phyloP scores from a whole-genome alignment of 1,140 invertebrate species.

The Ceratosolen fusciceps region DNA sequence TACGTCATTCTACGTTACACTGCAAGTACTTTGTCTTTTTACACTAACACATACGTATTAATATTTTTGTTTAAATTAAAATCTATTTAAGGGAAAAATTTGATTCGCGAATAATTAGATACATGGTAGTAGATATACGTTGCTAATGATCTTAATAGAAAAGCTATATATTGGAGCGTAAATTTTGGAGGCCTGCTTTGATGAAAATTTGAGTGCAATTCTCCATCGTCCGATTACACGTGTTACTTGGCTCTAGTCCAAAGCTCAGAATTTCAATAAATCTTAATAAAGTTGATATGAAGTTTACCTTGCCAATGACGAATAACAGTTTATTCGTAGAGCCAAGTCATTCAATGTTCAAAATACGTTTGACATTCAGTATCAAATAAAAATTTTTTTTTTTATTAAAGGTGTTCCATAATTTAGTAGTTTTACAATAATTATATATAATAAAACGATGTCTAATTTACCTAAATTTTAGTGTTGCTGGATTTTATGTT shows the following conservation, averaged over 20 bases:
- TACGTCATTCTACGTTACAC: neutral
- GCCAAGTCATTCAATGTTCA: neutral
- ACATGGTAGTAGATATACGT: too few species aligned
- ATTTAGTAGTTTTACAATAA: neutral
- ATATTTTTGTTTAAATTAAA: too few species aligned
- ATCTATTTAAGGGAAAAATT: too few species aligned
- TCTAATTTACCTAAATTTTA: too few species aligned
- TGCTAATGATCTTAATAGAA: too few species aligned
- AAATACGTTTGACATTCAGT: constrained; percentile 25
- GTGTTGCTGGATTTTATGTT: too few species aligned
- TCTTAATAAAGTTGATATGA: constrained; percentile 44
- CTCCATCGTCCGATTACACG: constrained; percentile 39
- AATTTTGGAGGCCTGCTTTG: constrained; percentile 2
- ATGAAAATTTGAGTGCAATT: constrained; percentile 18
- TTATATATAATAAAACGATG: neutral
- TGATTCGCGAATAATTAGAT: too few species aligned
- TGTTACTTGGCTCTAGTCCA: constrained; percentile 41
- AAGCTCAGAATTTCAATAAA: constrained; percentile 34
- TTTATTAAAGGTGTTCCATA: neutral
- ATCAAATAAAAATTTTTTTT: constrained; percentile 27
- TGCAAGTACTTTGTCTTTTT: too few species aligned
- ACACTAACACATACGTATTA: too few species aligned
- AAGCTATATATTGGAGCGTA: too few species aligned
- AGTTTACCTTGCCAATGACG: constrained; percentile 28
- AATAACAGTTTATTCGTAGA: constrained; percentile 47